phyloP scores from a whole-genome alignment of 1,140 invertebrate genomes.

The Dendroctonus valens region DNA sequence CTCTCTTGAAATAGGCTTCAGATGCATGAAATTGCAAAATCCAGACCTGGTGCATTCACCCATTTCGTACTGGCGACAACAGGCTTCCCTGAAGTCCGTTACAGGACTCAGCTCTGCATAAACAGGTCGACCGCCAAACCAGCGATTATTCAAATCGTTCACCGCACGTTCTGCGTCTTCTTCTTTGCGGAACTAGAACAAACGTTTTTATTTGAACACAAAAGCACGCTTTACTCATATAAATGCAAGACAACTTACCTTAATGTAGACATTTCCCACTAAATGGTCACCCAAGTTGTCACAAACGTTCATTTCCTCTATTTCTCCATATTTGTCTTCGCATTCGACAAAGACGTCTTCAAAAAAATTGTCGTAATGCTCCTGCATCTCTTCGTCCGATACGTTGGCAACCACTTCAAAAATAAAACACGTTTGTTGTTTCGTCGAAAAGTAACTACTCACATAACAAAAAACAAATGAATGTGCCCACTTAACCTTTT shows the following conservation, averaged over 20 bases:
- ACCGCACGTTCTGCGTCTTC: slow-evolving; percentile 98
- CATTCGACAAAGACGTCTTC: slow-evolving; percentile 99
- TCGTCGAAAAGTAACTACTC: background rate
- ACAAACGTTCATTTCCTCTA: slow-evolving; percentile 99
- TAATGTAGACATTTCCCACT: slow-evolving; percentile 98
- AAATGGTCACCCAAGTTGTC: slow-evolving; percentile 98
- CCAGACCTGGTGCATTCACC: slow-evolving; percentile 97
- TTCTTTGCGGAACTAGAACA: slow-evolving; percentile 86
- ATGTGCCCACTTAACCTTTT: too few relatives aligned
- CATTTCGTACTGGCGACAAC: slow-evolving; percentile 99
- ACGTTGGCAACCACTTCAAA: slow-evolving; percentile 80
- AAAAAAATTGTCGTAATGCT: slow-evolving; percentile 99
- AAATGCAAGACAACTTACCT: slow-evolving; percentile 56
- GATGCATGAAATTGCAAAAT: slow-evolving; percentile 99
- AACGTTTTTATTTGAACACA: background rate
- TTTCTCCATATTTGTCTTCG: slow-evolving; percentile 98
- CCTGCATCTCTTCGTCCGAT: slow-evolving; percentile 96
- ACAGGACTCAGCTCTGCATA: slow-evolving; percentile 98
- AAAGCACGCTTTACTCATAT: background rate
- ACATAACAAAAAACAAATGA: too few relatives aligned
- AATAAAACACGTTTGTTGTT: slow-evolving; percentile 4
- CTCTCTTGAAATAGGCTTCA: slow-evolving; percentile 96
- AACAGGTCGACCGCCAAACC: slow-evolving; percentile 98
- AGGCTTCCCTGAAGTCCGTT: slow-evolving; percentile 98
- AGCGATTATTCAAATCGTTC: slow-evolving; percentile 95